Base-by-base conservation (phyloP, 2,113 vertebrate genomes). In the Cyprinodon brontotheroides region DNA sequence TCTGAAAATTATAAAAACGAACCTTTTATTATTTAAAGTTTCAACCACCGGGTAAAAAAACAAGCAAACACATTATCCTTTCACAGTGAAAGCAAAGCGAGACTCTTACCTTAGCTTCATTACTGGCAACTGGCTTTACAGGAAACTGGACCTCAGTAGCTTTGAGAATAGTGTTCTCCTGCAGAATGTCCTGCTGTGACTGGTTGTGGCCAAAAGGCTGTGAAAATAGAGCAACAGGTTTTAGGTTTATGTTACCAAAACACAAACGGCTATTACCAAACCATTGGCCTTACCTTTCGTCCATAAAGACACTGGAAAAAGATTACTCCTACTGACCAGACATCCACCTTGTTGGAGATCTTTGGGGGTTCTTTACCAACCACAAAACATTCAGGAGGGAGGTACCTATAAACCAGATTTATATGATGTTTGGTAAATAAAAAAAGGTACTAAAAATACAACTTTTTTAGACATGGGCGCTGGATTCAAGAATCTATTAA, bases 221-320 rank as follows among this genome's bases (percentile, higher is more conserved):
- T 65, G 84, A 70, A 77, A 72, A n/a, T 66, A 1, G n/a, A 68
- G 41, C 3, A 36, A 12, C 4, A 66, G 50, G 43, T 0, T 61
- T 63, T 1, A 60, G 7, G 3, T 2, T 47, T 4, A 5, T 61
- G 39, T 22, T 9, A 67, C 3, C 8, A 41, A 29, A 20, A 67
- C 62, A 73, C n/a, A 12, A 61, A 38, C 29, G 29, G 29, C 29
- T 14, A 29, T 57, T n/a, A 20, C 14, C 17, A 57, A 9, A n/a
- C 7, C n/a, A 36, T 11, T 3, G 0, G 71, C n/a, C 74, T 94
- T 94, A 99, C 98, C 96, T 99, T 99, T 91, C 97, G 96, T 88
- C 98, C 98, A 87, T 99, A 99, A 36, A 99, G 96, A 95, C 98
- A 99, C 90, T 99, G 98, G 93, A 99, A 99, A 94, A 99, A 99